phyloP scores from a whole-genome alignment of 64 coral and sea anemone genomes.

The Acropora tenuis region DNA sequence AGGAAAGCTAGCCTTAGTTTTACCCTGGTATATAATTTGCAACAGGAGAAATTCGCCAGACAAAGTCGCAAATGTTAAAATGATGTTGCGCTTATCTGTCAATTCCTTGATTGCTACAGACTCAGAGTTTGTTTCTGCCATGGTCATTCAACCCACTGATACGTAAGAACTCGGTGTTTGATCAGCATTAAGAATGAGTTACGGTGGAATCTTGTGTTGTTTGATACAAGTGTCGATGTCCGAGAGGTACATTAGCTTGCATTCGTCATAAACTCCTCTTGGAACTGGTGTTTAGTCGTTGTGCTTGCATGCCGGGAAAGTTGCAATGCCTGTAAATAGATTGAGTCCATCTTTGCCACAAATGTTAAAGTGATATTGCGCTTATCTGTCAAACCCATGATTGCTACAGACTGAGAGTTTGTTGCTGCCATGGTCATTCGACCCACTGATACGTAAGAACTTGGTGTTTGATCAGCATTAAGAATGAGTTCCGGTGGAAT shows the following conservation, averaged over 20 bases:
- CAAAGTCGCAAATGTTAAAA: constrained; percentile 50
- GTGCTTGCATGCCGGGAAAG: constrained; percentile 59
- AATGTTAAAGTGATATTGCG: constrained; percentile 66
- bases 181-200: not conserved
- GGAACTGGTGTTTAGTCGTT: constrained; percentile 50
- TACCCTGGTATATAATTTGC: constrained; percentile 64
- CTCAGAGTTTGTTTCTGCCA: constrained; percentile 41
- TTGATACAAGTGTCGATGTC: constrained; percentile 18
- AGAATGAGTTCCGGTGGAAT: constrained; percentile 36
- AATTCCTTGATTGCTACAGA: constrained; percentile 59
- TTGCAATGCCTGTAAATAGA: constrained; percentile 37
- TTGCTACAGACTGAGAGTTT: constrained; percentile 57
- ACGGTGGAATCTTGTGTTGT: constrained; percentile 22
- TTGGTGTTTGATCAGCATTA: not conserved
- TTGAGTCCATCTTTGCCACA: not conserved
- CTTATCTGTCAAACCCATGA: constrained; percentile 58
- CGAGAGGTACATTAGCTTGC: constrained; percentile 13
- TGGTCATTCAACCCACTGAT: constrained; percentile 39
- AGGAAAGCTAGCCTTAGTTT: constrained; percentile 68
- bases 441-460: constrained; percentile 52
- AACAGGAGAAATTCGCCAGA: constrained; percentile 58
- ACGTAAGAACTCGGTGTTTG: constrained; percentile 22
- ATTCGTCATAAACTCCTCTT: constrained; percentile 48
- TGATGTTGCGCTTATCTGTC: constrained; percentile 64
- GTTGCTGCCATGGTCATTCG: constrained; percentile 41